Evolutionary conservation across 2,797 vertebrate species (phyloP).

Genomic region (Galagoides demidoff): DNA sequence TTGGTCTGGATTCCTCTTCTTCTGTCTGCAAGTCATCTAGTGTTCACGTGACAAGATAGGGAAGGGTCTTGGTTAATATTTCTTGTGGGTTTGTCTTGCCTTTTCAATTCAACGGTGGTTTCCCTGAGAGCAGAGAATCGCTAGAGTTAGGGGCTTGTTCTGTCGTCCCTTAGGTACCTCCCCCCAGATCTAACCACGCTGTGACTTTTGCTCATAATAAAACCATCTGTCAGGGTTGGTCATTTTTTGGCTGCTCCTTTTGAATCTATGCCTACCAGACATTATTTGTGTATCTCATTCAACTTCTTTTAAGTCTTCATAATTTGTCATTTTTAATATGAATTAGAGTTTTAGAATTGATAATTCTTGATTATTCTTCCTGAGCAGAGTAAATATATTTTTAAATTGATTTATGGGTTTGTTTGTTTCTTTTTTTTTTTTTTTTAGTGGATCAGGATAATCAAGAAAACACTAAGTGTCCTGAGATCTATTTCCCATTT

Average conservation of each 20-base stretch:
- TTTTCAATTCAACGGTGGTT: not conserved
- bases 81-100: not conserved
- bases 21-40: not conserved
- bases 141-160: not conserved
- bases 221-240: not conserved
- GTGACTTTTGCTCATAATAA: not conserved
- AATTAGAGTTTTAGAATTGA: not conserved
- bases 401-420: not conserved
- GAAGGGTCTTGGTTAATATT: not conserved
- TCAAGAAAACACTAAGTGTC: not conserved
- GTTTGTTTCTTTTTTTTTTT: not conserved
- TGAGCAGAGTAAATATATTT: not conserved
- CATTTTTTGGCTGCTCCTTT: not conserved
- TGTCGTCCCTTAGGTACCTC: not conserved
- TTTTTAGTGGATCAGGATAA: not conserved
- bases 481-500: not conserved
- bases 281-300: not conserved
- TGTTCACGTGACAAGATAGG: not conserved
- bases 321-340: not conserved
- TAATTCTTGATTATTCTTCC: not conserved
- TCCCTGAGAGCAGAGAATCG: not conserved
- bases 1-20: not conserved
- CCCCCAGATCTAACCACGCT: not conserved
- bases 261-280: not conserved
- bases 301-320: slow-evolving; percentile 13